These are phyloP conservation scores for Caenorhabditis sulstoni DNA, from an alignment of 2,888 invertebrate species.

Conservation along the genomic window DNA sequence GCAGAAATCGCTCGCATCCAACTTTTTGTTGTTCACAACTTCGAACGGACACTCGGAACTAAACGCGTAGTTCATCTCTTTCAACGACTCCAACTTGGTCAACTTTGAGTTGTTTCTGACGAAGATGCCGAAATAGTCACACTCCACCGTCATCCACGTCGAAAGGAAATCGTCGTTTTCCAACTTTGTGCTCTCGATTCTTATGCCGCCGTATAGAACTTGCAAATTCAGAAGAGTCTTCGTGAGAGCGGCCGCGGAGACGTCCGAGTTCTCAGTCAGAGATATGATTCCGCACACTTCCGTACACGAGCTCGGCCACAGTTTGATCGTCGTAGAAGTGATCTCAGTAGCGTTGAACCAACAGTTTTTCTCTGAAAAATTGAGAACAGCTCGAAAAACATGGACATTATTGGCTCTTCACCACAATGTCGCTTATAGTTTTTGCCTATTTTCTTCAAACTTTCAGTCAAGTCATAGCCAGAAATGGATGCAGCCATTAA, in stretches of 20 bases:
- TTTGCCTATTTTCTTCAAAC: too few relatives aligned
- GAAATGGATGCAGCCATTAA: too few relatives aligned
- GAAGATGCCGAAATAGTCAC: too few relatives aligned
- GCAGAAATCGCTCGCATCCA: not conserved
- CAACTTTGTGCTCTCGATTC: slow-evolving; percentile 2
- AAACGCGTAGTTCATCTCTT: too few relatives aligned
- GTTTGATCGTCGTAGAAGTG: slow-evolving; percentile 1
- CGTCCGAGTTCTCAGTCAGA: slow-evolving; percentile 7
- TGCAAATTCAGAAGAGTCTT: not conserved
- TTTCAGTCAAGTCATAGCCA: too few relatives aligned
- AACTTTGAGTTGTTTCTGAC: too few relatives aligned
- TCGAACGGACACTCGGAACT: too few relatives aligned
- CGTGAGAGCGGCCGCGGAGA: not conserved
- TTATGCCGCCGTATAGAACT: slow-evolving; percentile 1
- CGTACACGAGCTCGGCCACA: slow-evolving; percentile 1
- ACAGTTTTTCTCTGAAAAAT: slow-evolving; percentile 14
- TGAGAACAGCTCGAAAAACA: too few relatives aligned
- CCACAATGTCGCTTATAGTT: too few relatives aligned
- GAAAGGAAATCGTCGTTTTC: slow-evolving; percentile 6
- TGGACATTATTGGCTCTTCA: too few relatives aligned
- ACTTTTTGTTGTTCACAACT: too few relatives aligned
- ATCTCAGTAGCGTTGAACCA: not conserved
- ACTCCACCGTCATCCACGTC: not conserved
- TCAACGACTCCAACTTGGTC: too few relatives aligned
- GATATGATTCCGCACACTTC: slow-evolving; percentile 7